Base-by-base conservation (phyloP, 2,797 vertebrate species). In the Okamejei kenojei region DNA sequence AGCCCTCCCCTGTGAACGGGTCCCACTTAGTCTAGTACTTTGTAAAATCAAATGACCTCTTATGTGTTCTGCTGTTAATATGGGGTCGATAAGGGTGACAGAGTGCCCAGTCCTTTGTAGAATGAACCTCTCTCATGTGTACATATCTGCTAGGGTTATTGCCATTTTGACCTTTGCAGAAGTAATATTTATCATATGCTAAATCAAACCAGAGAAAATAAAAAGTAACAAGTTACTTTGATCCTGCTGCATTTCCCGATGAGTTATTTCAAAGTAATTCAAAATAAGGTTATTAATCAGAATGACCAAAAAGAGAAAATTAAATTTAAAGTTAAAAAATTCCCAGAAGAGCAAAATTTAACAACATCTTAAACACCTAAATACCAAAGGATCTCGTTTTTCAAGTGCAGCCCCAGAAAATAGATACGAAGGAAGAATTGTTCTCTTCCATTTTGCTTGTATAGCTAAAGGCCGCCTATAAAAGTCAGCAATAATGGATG, bases 401-500 rank as follows among this genome's bases (percentile, higher is more conserved):
- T 7, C 65, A n/a, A 65, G 29, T 32, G n/a, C 61, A 88, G 63
- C 29, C 84, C 19, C 32, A 29, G 8, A 88, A 88, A 65, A n/a
- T 29, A 88, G n/a, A 65, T 65, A 19, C 26, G n/a, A 61, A n/a
- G 1, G 61, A 29, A 88, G 32, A 63, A 68, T 32, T n/a, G 58
- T 32, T n/a, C n/a, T 88, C 58, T 88, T 32, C 84, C 58, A 65
- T 65, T 15, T 71, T 90, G 86, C 63, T 19, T 71, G 17, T 90
- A 19, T 90, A 90, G 32, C 63, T 68, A 35, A 32, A 90, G 71
- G 32, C 63, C 68, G 63, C 15, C 58, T 19, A 19, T 35, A 96
- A 97, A 96, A 95, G 96, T 96, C 95, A 96, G 96, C 95, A 96
- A 94, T 94, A 97, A 97, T 96, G 96, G 96, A 96, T 74, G 19